phyloP scores from a whole-genome alignment of 2,797 vertebrate species.

The Alca torda region DNA sequence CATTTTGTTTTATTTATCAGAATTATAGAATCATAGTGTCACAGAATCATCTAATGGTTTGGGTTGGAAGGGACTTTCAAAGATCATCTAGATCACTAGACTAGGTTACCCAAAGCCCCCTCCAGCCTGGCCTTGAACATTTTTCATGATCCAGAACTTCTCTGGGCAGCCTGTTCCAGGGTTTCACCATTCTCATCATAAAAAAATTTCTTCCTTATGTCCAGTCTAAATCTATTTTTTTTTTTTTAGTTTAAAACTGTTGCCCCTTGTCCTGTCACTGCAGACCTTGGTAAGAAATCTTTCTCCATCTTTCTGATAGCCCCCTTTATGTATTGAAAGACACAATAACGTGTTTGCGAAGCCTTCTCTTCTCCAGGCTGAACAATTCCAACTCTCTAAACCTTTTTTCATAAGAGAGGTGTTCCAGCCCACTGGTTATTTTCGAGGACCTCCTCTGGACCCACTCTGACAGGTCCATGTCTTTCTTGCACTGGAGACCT shows the following conservation, averaged over 20 bases:
- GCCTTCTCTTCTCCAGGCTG: not conserved
- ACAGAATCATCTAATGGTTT: not conserved
- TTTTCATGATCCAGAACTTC: not conserved
- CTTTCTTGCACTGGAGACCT: not conserved
- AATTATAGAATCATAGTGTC: not conserved
- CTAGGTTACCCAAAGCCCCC: accelerated
- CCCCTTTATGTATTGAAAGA: not conserved
- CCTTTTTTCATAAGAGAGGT: not conserved
- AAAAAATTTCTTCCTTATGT: not conserved
- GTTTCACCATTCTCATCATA: not conserved
- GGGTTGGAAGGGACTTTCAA: not conserved
- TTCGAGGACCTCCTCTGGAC: not conserved
- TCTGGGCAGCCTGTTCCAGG: not conserved
- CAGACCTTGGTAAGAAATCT: not conserved
- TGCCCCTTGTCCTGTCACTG: not conserved
- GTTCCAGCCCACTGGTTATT: not conserved
- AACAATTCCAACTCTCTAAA: not conserved
- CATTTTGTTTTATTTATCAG: not conserved
- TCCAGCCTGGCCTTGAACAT: not conserved
- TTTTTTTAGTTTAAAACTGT: not conserved
- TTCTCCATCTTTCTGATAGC: not conserved
- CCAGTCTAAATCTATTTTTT: not conserved
- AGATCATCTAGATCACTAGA: not conserved
- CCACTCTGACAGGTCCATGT: not conserved
- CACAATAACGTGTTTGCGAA: not conserved